Evolutionary conservation across 2,888 invertebrate genomes (phyloP).

Genomic region (Limnephilus lunatus): DNA sequence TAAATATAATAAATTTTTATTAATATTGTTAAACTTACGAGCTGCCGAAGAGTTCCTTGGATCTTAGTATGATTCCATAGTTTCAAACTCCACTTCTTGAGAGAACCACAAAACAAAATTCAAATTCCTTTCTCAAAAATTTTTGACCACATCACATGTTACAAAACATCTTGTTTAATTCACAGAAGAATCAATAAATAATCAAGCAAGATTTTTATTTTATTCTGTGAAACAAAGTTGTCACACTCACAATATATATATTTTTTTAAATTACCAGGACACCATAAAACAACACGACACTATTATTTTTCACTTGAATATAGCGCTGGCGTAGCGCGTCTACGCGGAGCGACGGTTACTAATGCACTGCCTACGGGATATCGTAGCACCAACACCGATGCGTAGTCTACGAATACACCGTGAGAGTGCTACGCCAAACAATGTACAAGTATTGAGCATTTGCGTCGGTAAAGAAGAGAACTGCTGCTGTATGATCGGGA

Average conservation of each 20-base stretch:
- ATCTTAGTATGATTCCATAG: neutral
- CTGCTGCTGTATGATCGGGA: neutral
- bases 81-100: neutral
- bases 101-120: neutral
- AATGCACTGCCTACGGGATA: conserved; percentile 50
- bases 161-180: neutral
- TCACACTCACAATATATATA: conserved; percentile 11
- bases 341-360: conserved; percentile 40
- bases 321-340: conserved; percentile 38
- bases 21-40: neutral
- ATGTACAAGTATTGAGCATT: neutral
- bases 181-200: neutral
- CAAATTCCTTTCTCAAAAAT: neutral
- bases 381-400: conserved; percentile 38
- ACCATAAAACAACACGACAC: conserved; percentile 42
- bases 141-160: neutral
- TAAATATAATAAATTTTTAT: neutral
- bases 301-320: neutral
- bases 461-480: neutral
- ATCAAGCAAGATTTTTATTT: neutral
- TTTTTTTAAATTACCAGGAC: neutral
- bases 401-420: neutral
- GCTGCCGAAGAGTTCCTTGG: neutral
- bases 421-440: neutral
- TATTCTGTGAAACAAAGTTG: neutral